Conservation (phyloP, 1,140 invertebrate species). For the Zaprionus taronus region DNA sequence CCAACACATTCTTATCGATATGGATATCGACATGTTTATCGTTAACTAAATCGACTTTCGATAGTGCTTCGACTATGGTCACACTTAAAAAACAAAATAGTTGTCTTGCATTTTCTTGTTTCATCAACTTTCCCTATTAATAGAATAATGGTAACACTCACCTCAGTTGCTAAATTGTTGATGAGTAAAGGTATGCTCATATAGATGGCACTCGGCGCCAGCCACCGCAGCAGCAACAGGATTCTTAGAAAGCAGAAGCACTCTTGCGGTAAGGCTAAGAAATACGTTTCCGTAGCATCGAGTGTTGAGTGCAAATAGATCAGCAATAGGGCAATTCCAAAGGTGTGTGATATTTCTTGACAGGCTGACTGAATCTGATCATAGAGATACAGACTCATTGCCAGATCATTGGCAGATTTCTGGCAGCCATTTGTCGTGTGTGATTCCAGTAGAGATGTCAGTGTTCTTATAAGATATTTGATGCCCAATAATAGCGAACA, state of each 20-base stretch:
- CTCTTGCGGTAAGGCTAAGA: constrained; percentile 21
- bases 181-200: constrained; percentile 16
- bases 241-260: constrained; percentile 2
- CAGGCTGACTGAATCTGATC: constrained; percentile 8
- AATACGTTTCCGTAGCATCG: constrained; percentile 1
- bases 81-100: too few relatives aligned
- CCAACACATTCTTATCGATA: too few relatives aligned
- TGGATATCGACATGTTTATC: too few relatives aligned
- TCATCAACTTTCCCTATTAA: too few relatives aligned
- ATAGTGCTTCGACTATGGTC: too few relatives aligned
- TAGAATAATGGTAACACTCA: neutral
- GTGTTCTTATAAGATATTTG: constrained; percentile 2
- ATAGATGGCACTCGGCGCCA: constrained; percentile 1
- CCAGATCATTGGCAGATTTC: neutral
- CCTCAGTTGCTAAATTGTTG: constrained; percentile 27
- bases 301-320: constrained; percentile 18
- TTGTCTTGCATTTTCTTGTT: too few relatives aligned
- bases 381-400: constrained; percentile 13
- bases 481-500: neutral
- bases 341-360: constrained; percentile 9
- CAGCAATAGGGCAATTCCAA: constrained; percentile 5
- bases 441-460: neutral
- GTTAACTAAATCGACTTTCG: too few relatives aligned
- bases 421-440: neutral
- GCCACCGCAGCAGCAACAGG: constrained; percentile 3